These are phyloP conservation scores for Channallabes apus DNA, from an alignment of 2,797 vertebrate genomes.

Conservation along the genomic window DNA sequence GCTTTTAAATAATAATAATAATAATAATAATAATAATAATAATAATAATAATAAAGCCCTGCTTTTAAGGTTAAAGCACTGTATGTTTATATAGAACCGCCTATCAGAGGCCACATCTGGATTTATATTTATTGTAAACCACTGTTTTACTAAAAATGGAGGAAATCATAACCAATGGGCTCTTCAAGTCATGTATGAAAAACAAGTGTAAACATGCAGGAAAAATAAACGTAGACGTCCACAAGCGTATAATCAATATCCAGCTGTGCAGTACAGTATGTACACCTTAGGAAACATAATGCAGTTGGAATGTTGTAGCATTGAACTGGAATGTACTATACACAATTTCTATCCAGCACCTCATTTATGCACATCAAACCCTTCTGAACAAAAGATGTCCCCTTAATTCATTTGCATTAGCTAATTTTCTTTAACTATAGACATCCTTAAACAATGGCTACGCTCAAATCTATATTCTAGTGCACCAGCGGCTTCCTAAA, in stretches of 20 bases:
- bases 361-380: conserved; percentile 53
- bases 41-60: neutral
- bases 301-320: neutral
- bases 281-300: neutral
- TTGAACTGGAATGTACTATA: neutral
- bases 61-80: neutral
- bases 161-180: no score
- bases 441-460: neutral
- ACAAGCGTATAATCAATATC: neutral
- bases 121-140: neutral
- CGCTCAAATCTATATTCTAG: neutral
- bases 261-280: neutral
- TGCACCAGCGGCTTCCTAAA: neutral
- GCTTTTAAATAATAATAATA: conserved; percentile 49
- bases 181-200: neutral
- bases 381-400: neutral
- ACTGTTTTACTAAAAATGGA: neutral
- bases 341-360: conserved; percentile 5
- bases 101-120: conserved; percentile 38
- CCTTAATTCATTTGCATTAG: neutral
- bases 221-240: neutral
- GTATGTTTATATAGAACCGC: neutral
- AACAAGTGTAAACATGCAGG: neutral
- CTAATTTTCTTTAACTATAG: neutral
- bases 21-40: no score